Percentiles rank a stretch among this genome's conserved stretches.
Conservation (phyloP, 2,888 invertebrate species). For the Melanostoma mellinum region DNA sequence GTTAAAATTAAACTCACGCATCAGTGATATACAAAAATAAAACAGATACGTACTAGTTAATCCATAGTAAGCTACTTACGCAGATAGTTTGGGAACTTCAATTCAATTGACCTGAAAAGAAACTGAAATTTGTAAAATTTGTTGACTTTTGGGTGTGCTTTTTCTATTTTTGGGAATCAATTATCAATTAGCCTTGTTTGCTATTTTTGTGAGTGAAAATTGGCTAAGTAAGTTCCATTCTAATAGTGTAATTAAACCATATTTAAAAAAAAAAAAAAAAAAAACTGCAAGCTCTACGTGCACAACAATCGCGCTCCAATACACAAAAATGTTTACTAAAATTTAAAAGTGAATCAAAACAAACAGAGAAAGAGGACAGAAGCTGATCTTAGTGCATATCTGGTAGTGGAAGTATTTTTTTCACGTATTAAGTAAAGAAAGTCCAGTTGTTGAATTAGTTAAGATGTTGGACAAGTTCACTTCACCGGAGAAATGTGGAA, state of each 20-base stretch:
- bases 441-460: background rate
- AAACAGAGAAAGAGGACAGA: background rate
- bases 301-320: constrained; percentile 23
- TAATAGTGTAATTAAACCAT: constrained; percentile 5
- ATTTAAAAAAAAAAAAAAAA: constrained; percentile 2
- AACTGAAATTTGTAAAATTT: background rate
- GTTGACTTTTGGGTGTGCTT: constrained; percentile 21
- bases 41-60: background rate
- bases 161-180: constrained; percentile 37
- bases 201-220: constrained; percentile 24
- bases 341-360: background rate
- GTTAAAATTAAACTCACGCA: constrained; percentile 54
- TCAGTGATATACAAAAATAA: constrained; percentile 25
- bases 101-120: constrained; percentile 40
- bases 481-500: too few species aligned
- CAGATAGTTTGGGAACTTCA: constrained; percentile 2
- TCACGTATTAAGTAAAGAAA: constrained; percentile 6
- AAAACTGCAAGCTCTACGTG: background rate
- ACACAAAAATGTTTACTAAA: constrained; percentile 34
- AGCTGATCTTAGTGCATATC: background rate
- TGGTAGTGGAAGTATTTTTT: background rate
- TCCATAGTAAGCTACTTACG: background rate
- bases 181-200: constrained; percentile 42
- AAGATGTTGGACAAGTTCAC: too few species aligned
- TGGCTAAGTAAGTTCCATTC: constrained; percentile 3